Base-by-base conservation (phyloP, 2,113 vertebrate genomes). In the Hepsetus odoe region DNA sequence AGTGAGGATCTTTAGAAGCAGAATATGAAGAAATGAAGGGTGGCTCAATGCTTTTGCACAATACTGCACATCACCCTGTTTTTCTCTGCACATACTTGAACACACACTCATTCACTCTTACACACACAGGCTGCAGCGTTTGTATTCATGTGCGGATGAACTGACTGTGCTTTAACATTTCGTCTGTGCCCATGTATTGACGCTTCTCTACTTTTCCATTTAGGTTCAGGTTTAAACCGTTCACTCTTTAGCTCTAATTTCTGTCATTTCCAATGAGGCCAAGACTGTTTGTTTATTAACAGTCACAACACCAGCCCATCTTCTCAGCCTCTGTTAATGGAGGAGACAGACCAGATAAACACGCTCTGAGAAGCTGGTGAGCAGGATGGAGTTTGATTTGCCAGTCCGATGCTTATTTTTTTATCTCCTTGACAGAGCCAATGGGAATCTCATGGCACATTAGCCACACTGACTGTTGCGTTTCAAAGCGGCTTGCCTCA, bases 381-480 rank as follows among this genome's bases (percentile, higher is more conserved):
- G 12, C 65, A 20, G 38, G 64, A 30, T 16, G 26, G 18, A 53
- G 72, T 28, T 55, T 58, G 75, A 69, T 59, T 49, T 16, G 30
- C 59, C 59, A 62, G 59, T 16, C 28, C 33, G 59, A 62, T 62
- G 33, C 30, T 62, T 33, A 18, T 62, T 62, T 62, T 32, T 61
- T 61, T 42, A 58, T 56, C 42, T 78, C 67, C 22, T 30, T 13
- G 42, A 62, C 66, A 71, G 56, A 71, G 13, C 56, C 18, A 67
- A 76, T 42, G 56, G 20, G 26, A 70, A 75, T 75, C 56, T 76
- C 44, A 56, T 11, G 24, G 66, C 61, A 65, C 67, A 81, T 72
- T 49, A 65, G 73, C 38, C n/a, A 33, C 5, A n/a, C n/a, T n/a
- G 28, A 35, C 58, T 44, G 61, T 38, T 18, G 67, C 46, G 55